phyloP scores from a whole-genome alignment of 2,113 vertebrate species.

The Misgurnus anguillicaudatus region DNA sequence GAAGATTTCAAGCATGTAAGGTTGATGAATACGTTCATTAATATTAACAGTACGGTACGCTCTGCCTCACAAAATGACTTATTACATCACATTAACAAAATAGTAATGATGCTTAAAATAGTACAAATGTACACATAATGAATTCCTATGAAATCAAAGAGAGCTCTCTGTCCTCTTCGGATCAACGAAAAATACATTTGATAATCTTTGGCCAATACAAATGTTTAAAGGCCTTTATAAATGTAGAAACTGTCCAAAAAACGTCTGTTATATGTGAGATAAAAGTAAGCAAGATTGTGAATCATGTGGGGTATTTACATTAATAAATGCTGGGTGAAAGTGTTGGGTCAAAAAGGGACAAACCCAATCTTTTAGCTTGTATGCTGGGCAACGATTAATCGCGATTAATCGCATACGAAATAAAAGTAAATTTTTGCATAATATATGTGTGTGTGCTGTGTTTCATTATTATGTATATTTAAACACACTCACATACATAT shows the following conservation, averaged over 20 bases:
- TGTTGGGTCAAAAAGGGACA: too few species aligned
- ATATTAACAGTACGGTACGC: slow-evolving; percentile 13
- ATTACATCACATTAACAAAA: slow-evolving; percentile 14
- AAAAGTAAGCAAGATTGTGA: neutral
- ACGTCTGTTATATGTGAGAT: neutral
- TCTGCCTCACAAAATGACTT: slow-evolving; percentile 6
- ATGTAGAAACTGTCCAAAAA: neutral
- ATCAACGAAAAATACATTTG: neutral
- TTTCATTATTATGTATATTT: too few species aligned
- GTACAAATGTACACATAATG: neutral
- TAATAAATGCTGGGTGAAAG: too few species aligned
- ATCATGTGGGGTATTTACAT: too few species aligned
- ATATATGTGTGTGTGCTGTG: too few species aligned
- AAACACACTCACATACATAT: too few species aligned
- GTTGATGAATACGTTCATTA: slow-evolving; percentile 8
- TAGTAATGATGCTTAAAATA: slow-evolving; percentile 16
- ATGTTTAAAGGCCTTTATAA: neutral
- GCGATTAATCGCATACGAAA: too few species aligned
- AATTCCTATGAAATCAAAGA: neutral
- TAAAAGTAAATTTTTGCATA: too few species aligned
- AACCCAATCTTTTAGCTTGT: too few species aligned
- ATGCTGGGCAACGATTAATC: too few species aligned
- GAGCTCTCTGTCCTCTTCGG: neutral
- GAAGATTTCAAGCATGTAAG: neutral
- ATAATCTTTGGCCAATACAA: neutral